Evolutionary conservation across 2,797 vertebrate species (phyloP).

Genomic region (Chaetodon trifasciatus): DNA sequence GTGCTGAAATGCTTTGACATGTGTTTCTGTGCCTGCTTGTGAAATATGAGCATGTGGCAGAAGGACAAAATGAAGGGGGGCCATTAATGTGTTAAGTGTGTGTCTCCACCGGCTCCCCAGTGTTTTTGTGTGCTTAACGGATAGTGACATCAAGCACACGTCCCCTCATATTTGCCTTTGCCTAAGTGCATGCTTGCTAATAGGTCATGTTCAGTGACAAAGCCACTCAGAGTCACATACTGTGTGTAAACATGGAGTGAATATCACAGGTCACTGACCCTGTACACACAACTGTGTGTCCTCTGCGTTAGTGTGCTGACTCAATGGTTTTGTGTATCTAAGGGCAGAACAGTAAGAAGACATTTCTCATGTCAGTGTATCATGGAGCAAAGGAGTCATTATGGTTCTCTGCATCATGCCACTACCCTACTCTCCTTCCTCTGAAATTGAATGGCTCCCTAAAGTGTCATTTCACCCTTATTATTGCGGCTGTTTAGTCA

Average conservation of each 20-base stretch:
- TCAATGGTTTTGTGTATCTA: conserved; percentile 36
- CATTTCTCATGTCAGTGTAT: conserved; percentile 26
- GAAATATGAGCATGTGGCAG: not conserved
- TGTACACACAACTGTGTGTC: conserved; percentile 31
- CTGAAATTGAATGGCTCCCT: conserved; percentile 5
- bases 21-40: conserved; percentile 4
- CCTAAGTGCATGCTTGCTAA: conserved; percentile 55
- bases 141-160: conserved; percentile 68
- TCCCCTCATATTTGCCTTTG: conserved; percentile 62
- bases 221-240: conserved; percentile 43
- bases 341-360: conserved; percentile 24
- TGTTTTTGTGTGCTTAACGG: conserved; percentile 45
- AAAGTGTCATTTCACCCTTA: not conserved
- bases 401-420: conserved; percentile 4
- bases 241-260: conserved; percentile 54
- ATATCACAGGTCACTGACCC: conserved; percentile 59
- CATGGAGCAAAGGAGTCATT: conserved; percentile 18
- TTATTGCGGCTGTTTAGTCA: conserved; percentile 3
- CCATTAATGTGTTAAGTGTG: conserved; percentile 18
- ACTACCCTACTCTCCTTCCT: not conserved
- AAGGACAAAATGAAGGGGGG: not conserved
- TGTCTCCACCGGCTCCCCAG: conserved; percentile 9
- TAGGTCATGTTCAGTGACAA: conserved; percentile 66
- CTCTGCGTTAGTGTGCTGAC: conserved; percentile 26
- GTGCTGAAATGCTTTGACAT: not conserved